phyloP scores from a whole-genome alignment of 2,113 vertebrate genomes.

The Cichladusa arquata region DNA sequence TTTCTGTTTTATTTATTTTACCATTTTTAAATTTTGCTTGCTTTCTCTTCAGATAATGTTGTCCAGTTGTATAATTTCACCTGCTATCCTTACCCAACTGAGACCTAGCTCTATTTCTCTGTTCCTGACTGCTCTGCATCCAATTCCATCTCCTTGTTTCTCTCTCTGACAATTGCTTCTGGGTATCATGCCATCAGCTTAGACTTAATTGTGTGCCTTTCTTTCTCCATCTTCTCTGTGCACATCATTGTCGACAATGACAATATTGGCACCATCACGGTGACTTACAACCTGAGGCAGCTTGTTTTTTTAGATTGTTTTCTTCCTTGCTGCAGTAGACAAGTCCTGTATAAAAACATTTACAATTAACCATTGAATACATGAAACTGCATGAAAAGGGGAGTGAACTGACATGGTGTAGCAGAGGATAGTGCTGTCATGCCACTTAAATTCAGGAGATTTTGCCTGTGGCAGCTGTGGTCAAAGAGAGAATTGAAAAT shows the following conservation, averaged over 20 bases:
- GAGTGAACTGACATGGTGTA: not conserved
- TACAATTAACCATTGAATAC: not conserved
- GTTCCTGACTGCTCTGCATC: slow-evolving; percentile 26
- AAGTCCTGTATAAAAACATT: not conserved
- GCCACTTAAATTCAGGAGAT: not conserved
- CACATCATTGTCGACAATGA: slow-evolving; percentile 12
- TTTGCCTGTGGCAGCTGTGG: not conserved
- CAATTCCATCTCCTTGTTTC: slow-evolving; percentile 21
- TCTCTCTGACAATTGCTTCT: slow-evolving; percentile 57
- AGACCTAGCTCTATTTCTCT: not conserved
- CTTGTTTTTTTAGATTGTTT: slow-evolving; percentile 18
- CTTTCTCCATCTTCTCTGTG: slow-evolving; percentile 34
- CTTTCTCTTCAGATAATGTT: not conserved
- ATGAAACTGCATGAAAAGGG: not conserved
- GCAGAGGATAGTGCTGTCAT: not conserved
- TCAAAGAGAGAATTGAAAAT: not conserved
- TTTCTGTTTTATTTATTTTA: not conserved
- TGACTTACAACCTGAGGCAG: slow-evolving; percentile 38
- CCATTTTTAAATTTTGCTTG: not conserved
- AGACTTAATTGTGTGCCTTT: slow-evolving; percentile 47
- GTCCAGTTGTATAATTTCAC: not conserved
- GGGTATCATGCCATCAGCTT: slow-evolving; percentile 52
- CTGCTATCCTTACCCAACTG: not conserved
- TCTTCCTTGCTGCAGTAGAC: not conserved
- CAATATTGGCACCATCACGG: slow-evolving; percentile 35